These are phyloP conservation scores for Procambarus virginalis DNA, from an alignment of 1,140 invertebrate genomes.

Conservation along the genomic window DNA sequence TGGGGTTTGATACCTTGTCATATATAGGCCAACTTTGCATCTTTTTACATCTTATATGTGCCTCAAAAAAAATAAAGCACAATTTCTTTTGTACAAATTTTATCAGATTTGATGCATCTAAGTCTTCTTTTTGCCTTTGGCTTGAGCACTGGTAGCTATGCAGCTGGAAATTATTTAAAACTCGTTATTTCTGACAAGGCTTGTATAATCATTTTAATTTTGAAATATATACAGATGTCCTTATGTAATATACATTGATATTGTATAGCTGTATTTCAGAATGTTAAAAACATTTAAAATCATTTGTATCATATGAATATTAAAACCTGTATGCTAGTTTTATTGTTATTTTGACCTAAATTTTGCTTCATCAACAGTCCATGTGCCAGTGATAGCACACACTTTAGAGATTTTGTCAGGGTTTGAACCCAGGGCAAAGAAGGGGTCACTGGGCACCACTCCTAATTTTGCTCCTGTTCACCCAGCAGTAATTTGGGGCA, in stretches of 20 bases:
- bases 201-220: slow-evolving; percentile 49
- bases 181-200: slow-evolving; percentile 25
- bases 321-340: slow-evolving; percentile 59
- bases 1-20: slow-evolving; percentile 9
- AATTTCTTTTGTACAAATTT: slow-evolving; percentile 50
- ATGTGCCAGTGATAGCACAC: too few species aligned
- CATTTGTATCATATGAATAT: slow-evolving; percentile 66
- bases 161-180: slow-evolving; percentile 34
- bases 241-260: slow-evolving; percentile 64
- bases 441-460: too few species aligned
- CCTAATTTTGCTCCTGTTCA: too few species aligned
- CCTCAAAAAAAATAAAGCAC: slow-evolving; percentile 24
- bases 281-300: slow-evolving; percentile 65
- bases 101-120: slow-evolving; percentile 31
- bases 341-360: not conserved
- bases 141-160: slow-evolving; percentile 59
- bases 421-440: too few species aligned
- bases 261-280: slow-evolving; percentile 65
- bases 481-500: too few species aligned
- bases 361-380: too few species aligned
- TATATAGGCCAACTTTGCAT: slow-evolving; percentile 39
- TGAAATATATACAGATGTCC: slow-evolving; percentile 60
- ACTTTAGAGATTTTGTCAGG: too few species aligned
- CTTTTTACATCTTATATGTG: slow-evolving; percentile 26
- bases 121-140: slow-evolving; percentile 41